Evolutionary conservation across 2,797 vertebrate genomes (phyloP).

Genomic region (Phyllotis vaccarum): DNA sequence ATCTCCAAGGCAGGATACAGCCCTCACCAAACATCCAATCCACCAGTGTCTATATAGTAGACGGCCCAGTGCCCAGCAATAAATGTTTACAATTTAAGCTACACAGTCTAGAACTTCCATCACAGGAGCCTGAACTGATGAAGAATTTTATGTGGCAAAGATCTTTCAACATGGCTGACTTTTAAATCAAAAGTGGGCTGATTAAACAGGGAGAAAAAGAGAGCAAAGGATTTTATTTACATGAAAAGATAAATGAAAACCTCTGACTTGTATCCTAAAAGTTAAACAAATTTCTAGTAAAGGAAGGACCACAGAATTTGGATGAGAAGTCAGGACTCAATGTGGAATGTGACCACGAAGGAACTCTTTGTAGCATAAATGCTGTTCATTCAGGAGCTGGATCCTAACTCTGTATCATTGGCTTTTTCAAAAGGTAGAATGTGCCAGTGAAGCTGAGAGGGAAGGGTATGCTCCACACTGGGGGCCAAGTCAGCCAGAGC

Average conservation of each 20-base stretch:
- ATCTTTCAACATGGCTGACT: neutral
- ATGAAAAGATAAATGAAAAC: neutral
- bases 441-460: neutral
- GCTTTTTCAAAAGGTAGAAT: neutral
- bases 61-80: neutral
- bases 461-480: fast-evolving
- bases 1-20: neutral
- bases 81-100: neutral
- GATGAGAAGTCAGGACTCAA: neutral
- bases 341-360: neutral
- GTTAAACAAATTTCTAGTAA: neutral
- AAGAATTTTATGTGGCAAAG: neutral
- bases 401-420: neutral
- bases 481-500: neutral
- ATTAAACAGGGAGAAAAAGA: neutral
- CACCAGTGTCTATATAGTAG: too few species aligned
- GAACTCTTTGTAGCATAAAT: neutral
- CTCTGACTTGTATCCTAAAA: neutral
- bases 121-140: neutral
- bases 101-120: neutral
- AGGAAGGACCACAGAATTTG: neutral
- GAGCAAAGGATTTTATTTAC: conserved; percentile 8
- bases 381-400: neutral
- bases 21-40: neutral
- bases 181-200: neutral